Conservation (phyloP, 2,113 vertebrate genomes). For the Atractosteus spatula region DNA sequence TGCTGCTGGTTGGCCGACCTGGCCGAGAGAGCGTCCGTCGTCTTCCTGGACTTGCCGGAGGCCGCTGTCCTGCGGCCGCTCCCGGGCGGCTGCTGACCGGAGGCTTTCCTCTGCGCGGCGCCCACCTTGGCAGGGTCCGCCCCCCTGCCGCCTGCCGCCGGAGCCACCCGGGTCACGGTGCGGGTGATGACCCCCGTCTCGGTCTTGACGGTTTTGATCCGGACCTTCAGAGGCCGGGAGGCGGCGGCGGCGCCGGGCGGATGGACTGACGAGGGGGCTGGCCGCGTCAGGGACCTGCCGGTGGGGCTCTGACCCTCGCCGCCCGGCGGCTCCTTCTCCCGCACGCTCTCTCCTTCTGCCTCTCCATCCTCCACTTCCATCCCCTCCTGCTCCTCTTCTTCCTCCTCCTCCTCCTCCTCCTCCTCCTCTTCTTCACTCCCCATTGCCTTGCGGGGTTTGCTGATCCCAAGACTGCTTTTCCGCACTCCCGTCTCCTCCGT, state of each 20-base stretch:
- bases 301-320: conserved; percentile 43
- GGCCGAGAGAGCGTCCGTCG: conserved; percentile 44
- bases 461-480: background rate
- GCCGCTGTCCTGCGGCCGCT: conserved; percentile 23
- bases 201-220: conserved; percentile 92
- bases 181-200: conserved; percentile 77
- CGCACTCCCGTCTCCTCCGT: background rate
- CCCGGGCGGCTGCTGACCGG: background rate
- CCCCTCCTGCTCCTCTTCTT: conserved; percentile 34
- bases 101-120: conserved; percentile 24
- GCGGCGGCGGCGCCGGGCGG: conserved; percentile 46
- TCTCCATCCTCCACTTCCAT: conserved; percentile 69
- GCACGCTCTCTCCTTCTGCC: conserved; percentile 56
- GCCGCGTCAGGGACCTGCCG: conserved; percentile 17
- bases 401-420: conserved; percentile 30
- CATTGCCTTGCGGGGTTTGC: too few relatives aligned
- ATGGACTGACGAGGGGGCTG: conserved; percentile 1
- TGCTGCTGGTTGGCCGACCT: conserved; percentile 62
- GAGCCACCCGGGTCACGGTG: conserved; percentile 74
- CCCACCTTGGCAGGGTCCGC: conserved; percentile 35
- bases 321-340: conserved; percentile 29
- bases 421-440: conserved; percentile 53
- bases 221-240: conserved; percentile 81
- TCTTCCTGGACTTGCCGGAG: conserved; percentile 40
- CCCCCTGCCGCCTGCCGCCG: conserved; percentile 67